phyloP scores from a whole-genome alignment of 2,113 vertebrate species.

The Felis chaus region DNA sequence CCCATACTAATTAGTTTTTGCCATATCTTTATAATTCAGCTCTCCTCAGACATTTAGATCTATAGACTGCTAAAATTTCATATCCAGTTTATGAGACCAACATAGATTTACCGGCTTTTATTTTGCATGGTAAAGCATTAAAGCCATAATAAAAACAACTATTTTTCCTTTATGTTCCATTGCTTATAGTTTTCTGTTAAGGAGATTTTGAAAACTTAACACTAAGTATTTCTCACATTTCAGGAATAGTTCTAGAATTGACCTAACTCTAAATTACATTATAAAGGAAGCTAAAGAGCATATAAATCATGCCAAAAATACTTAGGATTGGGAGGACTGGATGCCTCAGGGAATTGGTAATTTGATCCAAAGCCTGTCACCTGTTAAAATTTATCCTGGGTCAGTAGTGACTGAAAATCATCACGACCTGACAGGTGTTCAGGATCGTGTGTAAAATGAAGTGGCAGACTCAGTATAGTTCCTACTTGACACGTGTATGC shows the following conservation, averaged over 20 bases:
- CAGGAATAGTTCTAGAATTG: constrained; percentile 49
- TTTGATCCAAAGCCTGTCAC: constrained; percentile 78
- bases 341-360: constrained; percentile 80
- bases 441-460: constrained; percentile 70
- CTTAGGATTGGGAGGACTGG: constrained; percentile 72
- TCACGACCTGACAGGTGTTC: constrained; percentile 76
- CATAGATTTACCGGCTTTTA: background rate
- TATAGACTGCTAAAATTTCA: background rate
- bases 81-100: background rate
- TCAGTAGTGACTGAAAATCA: constrained; percentile 77
- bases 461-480: constrained; percentile 65
- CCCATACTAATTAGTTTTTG: background rate
- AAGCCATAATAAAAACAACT: background rate
- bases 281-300: constrained; percentile 76
- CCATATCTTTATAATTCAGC: background rate
- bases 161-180: constrained; percentile 14
- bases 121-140: background rate
- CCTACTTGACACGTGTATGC: constrained; percentile 64
- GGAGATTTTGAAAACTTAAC: constrained; percentile 8
- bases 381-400: constrained; percentile 81
- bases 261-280: constrained; percentile 70
- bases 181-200: constrained; percentile 31
- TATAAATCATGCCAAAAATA: constrained; percentile 83
- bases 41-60: constrained; percentile 5
- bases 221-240: constrained; percentile 55